Evolutionary conservation across 2,888 invertebrate genomes (phyloP), one percentile per base, ranked within the genome.

Genomic region (Pristionchus japonicus): DNA sequence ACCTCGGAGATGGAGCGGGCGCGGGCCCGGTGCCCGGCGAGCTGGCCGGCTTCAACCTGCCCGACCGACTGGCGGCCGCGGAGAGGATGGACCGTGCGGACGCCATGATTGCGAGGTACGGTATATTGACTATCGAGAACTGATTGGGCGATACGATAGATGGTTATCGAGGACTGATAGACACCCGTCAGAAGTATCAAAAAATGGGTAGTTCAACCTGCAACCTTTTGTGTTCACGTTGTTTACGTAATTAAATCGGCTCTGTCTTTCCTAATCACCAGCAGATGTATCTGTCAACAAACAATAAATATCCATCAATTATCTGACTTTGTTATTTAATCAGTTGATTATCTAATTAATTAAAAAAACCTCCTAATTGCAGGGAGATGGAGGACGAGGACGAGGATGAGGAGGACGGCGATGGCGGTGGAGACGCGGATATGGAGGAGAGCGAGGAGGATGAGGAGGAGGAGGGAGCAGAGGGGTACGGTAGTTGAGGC

Each of bases 391-490:
- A 57, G 57, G 57, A 57, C 57, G 57, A 85, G 86, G 20, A 88
- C 86, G 87, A 86, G 86, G 43, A 88, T 86, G 64, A 87, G 88
- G 88, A 88, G 31, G 67, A 23, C 34, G 67, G 11, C 15, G 67
- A 15, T 11, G 31, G 67, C 4, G 57, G 23, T 13, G 67, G 67
- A 13, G 67, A 34, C 11, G 67, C 67, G 31, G 31, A 34, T 34
- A 34, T 34, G 31, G 88, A 88, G 89, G 88, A 34, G 88, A 86
- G 3, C 49, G 89, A 20, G 88, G 89, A 47, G 88, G 89, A 77
- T 89, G 89, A 37, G 86, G 89, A 74, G 86, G 88, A 64, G 83
- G 89, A 70, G 82, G 89, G 40, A 27, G 88, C n/a, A 67, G 80
- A 67, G 27, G 88, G 67, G 57, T 57, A n/a, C 23, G n/a, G n/a